Evolutionary conservation across 2,113 vertebrate genomes (phyloP).

Genomic region (Nibea albiflora): DNA sequence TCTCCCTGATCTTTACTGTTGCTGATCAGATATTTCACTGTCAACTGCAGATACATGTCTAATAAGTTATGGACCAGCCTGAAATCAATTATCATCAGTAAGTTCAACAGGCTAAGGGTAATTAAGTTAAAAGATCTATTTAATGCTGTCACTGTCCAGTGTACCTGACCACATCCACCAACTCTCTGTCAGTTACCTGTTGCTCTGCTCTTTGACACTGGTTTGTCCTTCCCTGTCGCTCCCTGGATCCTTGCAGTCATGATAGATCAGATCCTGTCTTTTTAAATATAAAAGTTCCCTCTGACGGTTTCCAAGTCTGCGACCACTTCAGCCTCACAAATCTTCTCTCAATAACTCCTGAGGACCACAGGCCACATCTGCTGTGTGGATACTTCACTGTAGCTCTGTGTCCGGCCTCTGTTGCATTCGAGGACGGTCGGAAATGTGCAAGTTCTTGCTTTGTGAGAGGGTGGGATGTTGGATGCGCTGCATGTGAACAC

Average conservation of each 20-base stretch:
- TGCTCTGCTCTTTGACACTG: constrained; percentile 10
- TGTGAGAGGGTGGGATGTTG: neutral
- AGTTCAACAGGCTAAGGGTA: neutral
- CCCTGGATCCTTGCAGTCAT: constrained; percentile 56
- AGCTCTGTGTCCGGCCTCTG: constrained; percentile 9
- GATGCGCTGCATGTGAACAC: neutral
- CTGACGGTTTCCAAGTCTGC: neutral
- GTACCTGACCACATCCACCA: neutral
- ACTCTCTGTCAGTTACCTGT: constrained; percentile 43
- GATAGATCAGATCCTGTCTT: constrained; percentile 12
- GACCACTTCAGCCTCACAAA: neutral
- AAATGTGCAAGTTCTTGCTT: constrained; percentile 1
- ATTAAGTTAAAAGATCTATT: too few species aligned
- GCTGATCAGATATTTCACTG: neutral
- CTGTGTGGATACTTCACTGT: neutral
- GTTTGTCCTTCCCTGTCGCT: constrained; percentile 19
- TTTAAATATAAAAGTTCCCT: neutral
- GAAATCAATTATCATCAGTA: neutral
- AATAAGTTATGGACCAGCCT: neutral
- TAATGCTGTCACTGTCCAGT: neutral
- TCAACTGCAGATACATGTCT: neutral
- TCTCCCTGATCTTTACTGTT: neutral
- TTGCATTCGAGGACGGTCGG: constrained; percentile 40
- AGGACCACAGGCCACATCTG: neutral
- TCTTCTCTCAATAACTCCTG: neutral